Evolutionary conservation across 2,888 invertebrate species (phyloP).

Genomic region (Pandemis cinnamomeana): DNA sequence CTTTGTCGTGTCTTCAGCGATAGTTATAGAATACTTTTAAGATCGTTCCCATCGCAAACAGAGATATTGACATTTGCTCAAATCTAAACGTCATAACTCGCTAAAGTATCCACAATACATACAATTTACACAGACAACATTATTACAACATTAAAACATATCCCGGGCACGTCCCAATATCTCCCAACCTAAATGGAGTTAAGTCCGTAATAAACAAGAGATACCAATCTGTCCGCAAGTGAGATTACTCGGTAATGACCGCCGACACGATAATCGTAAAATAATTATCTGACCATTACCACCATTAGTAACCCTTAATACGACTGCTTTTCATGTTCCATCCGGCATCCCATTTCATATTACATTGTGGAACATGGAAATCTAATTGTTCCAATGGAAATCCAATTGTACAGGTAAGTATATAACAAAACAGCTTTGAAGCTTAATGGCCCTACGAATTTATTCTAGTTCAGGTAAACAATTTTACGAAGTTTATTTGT

Average conservation of each 20-base stretch:
- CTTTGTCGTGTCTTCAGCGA: neutral
- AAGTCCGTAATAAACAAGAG: constrained; percentile 27
- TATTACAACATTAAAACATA: neutral
- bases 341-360: constrained; percentile 6
- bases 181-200: neutral
- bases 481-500: neutral
- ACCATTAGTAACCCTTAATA: constrained; percentile 17
- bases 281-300: constrained; percentile 34
- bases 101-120: neutral
- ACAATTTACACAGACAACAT: neutral
- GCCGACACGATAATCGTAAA: constrained; percentile 28
- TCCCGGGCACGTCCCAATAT: constrained; percentile 3
- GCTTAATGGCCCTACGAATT: neutral
- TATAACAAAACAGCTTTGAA: neutral
- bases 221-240: constrained; percentile 28
- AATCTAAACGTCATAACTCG: neutral
- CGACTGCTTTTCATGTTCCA: constrained; percentile 3
- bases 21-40: too few relatives aligned
- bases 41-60: too few relatives aligned
- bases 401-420: neutral
- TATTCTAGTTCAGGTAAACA: neutral
- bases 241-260: constrained; percentile 31
- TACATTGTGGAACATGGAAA: constrained; percentile 15
- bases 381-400: constrained; percentile 20
- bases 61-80: too few relatives aligned